phyloP scores from a whole-genome alignment of 2,113 vertebrate genomes.

The Sander lucioperca region DNA sequence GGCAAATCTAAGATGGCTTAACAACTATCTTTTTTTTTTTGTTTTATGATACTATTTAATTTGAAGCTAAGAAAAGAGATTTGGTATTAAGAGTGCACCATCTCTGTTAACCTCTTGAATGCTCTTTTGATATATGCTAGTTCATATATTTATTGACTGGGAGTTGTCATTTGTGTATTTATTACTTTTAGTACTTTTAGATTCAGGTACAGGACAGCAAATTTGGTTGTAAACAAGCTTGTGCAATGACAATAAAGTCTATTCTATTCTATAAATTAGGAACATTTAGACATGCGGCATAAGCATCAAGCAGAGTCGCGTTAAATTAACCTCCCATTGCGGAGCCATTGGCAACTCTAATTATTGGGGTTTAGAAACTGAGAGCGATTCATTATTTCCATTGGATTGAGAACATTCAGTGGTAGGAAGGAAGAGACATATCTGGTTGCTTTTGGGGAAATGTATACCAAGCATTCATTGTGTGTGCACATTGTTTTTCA shows the following conservation, averaged over 20 bases:
- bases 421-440: not conserved
- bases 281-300: conserved; percentile 28
- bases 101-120: conserved; percentile 7
- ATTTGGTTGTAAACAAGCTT: no score
- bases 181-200: no score
- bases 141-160: no score
- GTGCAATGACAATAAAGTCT: no score
- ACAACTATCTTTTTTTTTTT: not conserved
- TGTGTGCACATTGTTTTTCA: no score
- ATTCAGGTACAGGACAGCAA: no score
- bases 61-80: not conserved
- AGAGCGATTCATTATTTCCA: conserved; percentile 1
- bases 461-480: not conserved
- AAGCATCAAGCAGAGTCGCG: conserved; percentile 9
- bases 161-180: no score
- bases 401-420: not conserved
- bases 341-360: conserved; percentile 4
- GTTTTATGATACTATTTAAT: not conserved
- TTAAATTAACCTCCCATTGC: conserved; percentile 46
- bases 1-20: not conserved
- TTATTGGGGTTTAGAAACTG: conserved; percentile 14
- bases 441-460: not conserved
- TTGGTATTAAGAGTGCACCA: not conserved
- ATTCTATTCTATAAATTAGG: not conserved
- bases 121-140: conserved; percentile 20